A percentile compares a stretch with the other conserved stretches of the same genome.
phyloP scores from a whole-genome alignment of 2,888 invertebrate species.

The Megastigmus dorsalis region DNA sequence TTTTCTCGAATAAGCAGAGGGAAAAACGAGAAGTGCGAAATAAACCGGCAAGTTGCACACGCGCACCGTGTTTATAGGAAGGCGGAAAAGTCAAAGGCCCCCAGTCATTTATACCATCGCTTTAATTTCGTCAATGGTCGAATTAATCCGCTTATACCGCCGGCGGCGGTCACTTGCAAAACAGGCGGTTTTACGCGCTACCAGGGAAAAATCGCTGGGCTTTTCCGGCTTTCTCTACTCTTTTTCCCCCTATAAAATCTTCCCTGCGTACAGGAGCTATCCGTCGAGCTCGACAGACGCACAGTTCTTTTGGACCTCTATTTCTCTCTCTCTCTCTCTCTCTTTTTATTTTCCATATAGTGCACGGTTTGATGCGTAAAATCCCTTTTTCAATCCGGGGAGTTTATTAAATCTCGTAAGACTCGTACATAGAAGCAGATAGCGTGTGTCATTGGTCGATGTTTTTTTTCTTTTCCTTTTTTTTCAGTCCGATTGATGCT shows the following conservation, averaged over 20 bases:
- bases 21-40: not conserved
- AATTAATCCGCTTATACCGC: conserved; percentile 29
- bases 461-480: not conserved
- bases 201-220: not conserved
- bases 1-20: too few species aligned
- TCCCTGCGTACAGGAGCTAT: too few species aligned
- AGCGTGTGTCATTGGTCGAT: not conserved
- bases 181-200: conserved; percentile 13
- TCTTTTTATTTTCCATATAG: not conserved
- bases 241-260: not conserved
- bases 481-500: too few species aligned
- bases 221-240: not conserved
- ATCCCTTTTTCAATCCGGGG: not conserved
- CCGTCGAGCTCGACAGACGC: too few species aligned
- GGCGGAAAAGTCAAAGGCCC: not conserved
- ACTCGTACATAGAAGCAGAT: not conserved
- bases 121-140: conserved; percentile 1
- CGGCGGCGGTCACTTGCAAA: conserved; percentile 9
- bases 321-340: too few species aligned
- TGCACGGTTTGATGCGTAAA: not conserved
- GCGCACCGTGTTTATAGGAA: too few species aligned
- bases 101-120: not conserved
- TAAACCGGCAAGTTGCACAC: not conserved
- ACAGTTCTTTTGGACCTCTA: not conserved
- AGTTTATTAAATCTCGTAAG: conserved; percentile 25